phyloP scores from a whole-genome alignment of 2,888 invertebrate genomes.

The Dyspetes luteomarginatus region DNA sequence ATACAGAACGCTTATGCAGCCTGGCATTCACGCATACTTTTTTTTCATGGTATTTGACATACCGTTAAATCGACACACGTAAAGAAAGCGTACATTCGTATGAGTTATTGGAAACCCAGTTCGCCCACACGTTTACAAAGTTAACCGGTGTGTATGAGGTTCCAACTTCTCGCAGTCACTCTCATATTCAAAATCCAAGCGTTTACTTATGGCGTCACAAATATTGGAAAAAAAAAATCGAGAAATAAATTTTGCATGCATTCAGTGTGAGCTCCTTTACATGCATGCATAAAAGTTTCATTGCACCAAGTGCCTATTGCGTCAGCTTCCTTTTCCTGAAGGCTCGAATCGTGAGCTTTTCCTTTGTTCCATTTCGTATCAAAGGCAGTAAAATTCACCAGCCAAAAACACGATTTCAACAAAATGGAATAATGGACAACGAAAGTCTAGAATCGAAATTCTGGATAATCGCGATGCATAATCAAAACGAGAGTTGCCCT shows the following conservation, averaged over 20 bases:
- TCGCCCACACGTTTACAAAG: slow-evolving; percentile 54
- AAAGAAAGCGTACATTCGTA: slow-evolving; percentile 20
- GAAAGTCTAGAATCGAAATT: neutral
- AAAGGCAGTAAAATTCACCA: no score
- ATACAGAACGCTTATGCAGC: slow-evolving; percentile 6
- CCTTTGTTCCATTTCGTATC: no score
- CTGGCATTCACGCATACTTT: slow-evolving; percentile 21
- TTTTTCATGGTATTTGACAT: slow-evolving; percentile 30
- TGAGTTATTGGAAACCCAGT: slow-evolving; percentile 53
- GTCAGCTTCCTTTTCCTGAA: no score
- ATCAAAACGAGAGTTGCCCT: neutral
- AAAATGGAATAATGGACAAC: no score
- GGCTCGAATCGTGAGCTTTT: no score
- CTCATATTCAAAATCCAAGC: slow-evolving; percentile 20
- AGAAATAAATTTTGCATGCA: no score
- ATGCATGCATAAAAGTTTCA: no score
- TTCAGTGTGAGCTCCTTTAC: no score
- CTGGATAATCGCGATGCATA: neutral
- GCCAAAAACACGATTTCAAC: no score
- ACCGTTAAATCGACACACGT: slow-evolving; percentile 57
- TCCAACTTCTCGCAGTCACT: neutral
- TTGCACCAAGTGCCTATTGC: no score
- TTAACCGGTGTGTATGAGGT: slow-evolving; percentile 1
- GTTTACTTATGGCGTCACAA: no score
- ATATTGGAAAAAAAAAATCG: no score